A percentile compares a stretch with the other conserved stretches of the same genome.
Conservation (phyloP, 2,888 invertebrate species). For the Hirtodrosophila duncani region DNA sequence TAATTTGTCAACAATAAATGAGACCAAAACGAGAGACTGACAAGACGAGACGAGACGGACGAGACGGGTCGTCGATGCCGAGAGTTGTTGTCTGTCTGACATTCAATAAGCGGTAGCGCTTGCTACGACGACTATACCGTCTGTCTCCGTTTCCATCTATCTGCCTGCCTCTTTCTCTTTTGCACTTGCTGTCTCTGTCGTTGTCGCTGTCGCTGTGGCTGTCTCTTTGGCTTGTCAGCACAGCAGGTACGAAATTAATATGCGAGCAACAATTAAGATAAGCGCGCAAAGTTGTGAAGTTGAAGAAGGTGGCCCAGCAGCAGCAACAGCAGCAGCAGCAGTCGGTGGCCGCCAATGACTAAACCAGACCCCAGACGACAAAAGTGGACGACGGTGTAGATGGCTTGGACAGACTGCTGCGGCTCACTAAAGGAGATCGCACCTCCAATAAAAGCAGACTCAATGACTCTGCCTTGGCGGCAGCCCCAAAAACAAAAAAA, state of each 20-base stretch:
- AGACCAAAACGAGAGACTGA: conserved; percentile 42
- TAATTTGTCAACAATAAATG: conserved; percentile 75
- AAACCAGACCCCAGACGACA: conserved; percentile 37
- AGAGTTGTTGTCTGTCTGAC: too few relatives aligned
- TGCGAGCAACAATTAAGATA: conserved; percentile 76
- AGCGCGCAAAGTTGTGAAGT: conserved; percentile 70
- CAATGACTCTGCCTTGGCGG: conserved; percentile 34
- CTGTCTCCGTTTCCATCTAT: too few relatives aligned
- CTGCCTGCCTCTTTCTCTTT: too few relatives aligned
- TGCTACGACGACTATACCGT: conserved; percentile 6
- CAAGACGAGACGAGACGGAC: conserved; percentile 15
- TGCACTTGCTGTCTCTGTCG: too few relatives aligned
- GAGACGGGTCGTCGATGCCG: neutral
- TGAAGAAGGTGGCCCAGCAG: conserved; percentile 62
- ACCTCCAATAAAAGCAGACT: too few relatives aligned
- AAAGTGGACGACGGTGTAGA: conserved; percentile 5
- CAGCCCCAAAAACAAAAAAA: conserved; percentile 37
- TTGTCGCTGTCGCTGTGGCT: conserved; percentile 3
- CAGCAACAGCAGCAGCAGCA: conserved; percentile 29
- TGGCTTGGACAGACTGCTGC: conserved; percentile 14
- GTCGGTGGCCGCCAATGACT: conserved; percentile 46
- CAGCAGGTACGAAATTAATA: conserved; percentile 76
- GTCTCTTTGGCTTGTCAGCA: conserved; percentile 44
- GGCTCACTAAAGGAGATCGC: too few relatives aligned
- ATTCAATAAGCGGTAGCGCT: conserved; percentile 26